These are phyloP conservation scores for Albula goreensis DNA, from an alignment of 2,113 vertebrate genomes.

Conservation along the genomic window DNA sequence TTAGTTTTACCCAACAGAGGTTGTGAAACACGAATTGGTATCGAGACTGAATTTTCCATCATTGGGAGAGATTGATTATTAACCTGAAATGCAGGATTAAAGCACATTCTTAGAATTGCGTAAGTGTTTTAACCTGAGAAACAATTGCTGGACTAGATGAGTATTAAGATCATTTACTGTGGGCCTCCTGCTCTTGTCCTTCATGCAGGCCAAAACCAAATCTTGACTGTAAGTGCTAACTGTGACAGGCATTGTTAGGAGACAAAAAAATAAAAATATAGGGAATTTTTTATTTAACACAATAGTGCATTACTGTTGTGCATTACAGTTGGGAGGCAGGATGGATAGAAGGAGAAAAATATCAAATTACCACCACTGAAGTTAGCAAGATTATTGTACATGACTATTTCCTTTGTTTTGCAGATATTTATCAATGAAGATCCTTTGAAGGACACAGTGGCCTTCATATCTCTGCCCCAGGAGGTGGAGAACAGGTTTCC, in stretches of 20 bases:
- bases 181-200: not conserved
- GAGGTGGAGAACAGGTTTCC: slow-evolving; percentile 66
- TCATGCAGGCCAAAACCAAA: not conserved
- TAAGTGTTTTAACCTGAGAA: not conserved
- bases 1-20: not conserved
- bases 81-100: not conserved
- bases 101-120: not conserved
- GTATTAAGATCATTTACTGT: not conserved
- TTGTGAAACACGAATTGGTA: not conserved
- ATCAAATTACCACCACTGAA: not conserved
- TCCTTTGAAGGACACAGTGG: slow-evolving; percentile 65
- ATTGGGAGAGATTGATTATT: not conserved
- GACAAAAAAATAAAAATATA: too few relatives aligned
- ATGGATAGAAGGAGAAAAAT: not conserved
- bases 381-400: not conserved
- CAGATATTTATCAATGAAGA: slow-evolving; percentile 74
- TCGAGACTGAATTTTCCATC: not conserved
- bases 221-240: not conserved
- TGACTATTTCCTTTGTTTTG: slow-evolving; percentile 17
- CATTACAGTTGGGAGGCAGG: too few relatives aligned
- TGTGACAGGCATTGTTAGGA: not conserved
- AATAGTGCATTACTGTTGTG: too few relatives aligned
- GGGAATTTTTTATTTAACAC: too few relatives aligned
- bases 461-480: slow-evolving; percentile 79
- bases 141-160: not conserved